phyloP scores from a whole-genome alignment of 2,797 vertebrate genomes.

The Streptopelia turtur region DNA sequence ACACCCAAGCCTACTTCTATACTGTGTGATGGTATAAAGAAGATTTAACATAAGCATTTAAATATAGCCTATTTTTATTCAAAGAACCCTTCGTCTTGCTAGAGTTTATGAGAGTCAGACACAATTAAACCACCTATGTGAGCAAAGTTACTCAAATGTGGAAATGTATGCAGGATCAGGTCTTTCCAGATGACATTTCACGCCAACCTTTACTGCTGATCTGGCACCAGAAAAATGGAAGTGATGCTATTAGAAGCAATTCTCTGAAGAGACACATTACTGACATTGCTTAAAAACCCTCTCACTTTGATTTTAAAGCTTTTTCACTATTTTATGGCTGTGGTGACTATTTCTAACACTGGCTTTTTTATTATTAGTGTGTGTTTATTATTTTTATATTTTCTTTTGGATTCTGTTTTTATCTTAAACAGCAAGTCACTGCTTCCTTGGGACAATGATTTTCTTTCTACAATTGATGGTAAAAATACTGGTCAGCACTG shows the following conservation, averaged over 20 bases:
- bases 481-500: not conserved
- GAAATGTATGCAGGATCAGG: slow-evolving; percentile 50
- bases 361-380: slow-evolving; percentile 8
- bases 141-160: slow-evolving; percentile 27
- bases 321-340: slow-evolving; percentile 29
- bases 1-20: not conserved
- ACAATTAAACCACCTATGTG: slow-evolving; percentile 40
- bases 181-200: slow-evolving; percentile 54
- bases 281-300: slow-evolving; percentile 35
- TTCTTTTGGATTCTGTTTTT: slow-evolving; percentile 43
- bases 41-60: not conserved
- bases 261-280: slow-evolving; percentile 46
- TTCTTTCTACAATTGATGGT: not conserved
- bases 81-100: not conserved
- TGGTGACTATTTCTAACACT: slow-evolving; percentile 35
- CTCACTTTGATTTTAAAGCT: slow-evolving; percentile 50
- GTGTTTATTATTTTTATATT: slow-evolving; percentile 18
- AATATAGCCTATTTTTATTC: slow-evolving; percentile 37
- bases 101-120: slow-evolving; percentile 24
- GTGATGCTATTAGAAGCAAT: slow-evolving; percentile 62
- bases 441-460: not conserved
- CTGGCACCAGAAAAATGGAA: slow-evolving; percentile 55
- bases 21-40: not conserved
- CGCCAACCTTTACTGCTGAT: slow-evolving; percentile 44
- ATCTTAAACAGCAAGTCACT: not conserved